Evolutionary conservation across 2,888 invertebrate species (phyloP).

Genomic region (Drosophila kanekoi): DNA sequence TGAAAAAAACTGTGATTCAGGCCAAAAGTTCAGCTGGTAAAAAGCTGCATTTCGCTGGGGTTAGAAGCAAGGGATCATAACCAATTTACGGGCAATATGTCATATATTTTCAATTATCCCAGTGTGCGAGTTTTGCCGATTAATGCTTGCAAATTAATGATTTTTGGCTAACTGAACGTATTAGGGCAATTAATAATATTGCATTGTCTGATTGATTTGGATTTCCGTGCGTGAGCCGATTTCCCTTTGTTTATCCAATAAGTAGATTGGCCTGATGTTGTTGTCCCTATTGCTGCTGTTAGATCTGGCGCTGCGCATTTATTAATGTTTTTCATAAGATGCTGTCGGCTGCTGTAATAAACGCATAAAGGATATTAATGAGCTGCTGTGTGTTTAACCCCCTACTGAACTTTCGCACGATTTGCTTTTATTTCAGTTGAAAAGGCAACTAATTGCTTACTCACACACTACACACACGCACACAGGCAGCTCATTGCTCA

Average conservation of each 20-base stretch:
- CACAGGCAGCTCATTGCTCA: constrained; percentile 62
- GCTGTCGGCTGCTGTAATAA: constrained; percentile 65
- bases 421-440: constrained; percentile 75
- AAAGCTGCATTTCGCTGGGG: constrained; percentile 7
- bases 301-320: constrained; percentile 50
- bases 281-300: constrained; percentile 2
- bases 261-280: constrained; percentile 32
- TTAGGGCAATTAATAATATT: constrained; percentile 63
- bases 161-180: constrained; percentile 53
- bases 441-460: constrained; percentile 79
- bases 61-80: not conserved
- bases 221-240: constrained; percentile 42
- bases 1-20: constrained; percentile 30
- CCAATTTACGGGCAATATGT: not conserved
- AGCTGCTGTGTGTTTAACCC: constrained; percentile 66
- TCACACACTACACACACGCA: constrained; percentile 40
- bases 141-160: constrained; percentile 47
- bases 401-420: constrained; percentile 47
- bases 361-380: constrained; percentile 80
- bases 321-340: constrained; percentile 70
- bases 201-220: constrained; percentile 69
- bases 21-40: constrained; percentile 61
- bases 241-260: constrained; percentile 58
- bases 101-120: constrained; percentile 1
- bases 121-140: constrained; percentile 32